phyloP scores from a whole-genome alignment of 2,888 invertebrate species.

The Crepidodera aurea region DNA sequence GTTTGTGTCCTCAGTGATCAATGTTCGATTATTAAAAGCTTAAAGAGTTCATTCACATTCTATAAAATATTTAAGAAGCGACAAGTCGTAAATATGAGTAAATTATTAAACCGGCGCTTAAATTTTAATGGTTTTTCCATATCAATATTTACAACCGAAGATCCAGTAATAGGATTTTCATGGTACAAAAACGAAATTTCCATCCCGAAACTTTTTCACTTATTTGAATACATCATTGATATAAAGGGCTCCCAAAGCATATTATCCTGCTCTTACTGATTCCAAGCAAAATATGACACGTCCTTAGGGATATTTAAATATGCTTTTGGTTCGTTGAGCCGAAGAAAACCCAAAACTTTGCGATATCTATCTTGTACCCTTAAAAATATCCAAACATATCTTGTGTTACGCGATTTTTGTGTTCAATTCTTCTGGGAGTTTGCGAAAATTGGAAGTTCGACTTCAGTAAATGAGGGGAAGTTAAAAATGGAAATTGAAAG shows the following conservation, averaged over 20 bases:
- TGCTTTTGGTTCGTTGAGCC: conserved; percentile 19
- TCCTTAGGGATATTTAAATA: conserved; percentile 26
- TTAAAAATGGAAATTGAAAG: background rate
- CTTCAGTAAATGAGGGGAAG: conserved; percentile 1
- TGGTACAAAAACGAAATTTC: conserved; percentile 20
- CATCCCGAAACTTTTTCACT: conserved; percentile 22
- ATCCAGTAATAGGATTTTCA: conserved; percentile 14
- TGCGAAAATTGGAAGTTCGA: background rate
- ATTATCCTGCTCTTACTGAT: conserved; percentile 25
- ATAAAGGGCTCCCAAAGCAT: conserved; percentile 34
- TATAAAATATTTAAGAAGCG: no score
- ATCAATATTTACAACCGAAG: conserved; percentile 12
- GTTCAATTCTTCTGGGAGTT: conserved; percentile 1
- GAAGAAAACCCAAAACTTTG: conserved; percentile 11
- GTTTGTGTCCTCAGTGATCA: no score
- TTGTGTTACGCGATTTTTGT: conserved; percentile 19
- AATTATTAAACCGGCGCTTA: background rate
- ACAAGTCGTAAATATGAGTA: no score
- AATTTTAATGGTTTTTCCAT: background rate
- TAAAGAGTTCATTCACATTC: no score
- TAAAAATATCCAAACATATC: conserved; percentile 20
- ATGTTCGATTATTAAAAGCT: no score
- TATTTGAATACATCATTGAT: conserved; percentile 29
- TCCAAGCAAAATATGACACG: conserved; percentile 24
- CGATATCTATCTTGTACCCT: conserved; percentile 11